These are phyloP conservation scores for Astyanax mexicanus DNA, from an alignment of 2,797 vertebrate genomes.

Conservation along the genomic window DNA sequence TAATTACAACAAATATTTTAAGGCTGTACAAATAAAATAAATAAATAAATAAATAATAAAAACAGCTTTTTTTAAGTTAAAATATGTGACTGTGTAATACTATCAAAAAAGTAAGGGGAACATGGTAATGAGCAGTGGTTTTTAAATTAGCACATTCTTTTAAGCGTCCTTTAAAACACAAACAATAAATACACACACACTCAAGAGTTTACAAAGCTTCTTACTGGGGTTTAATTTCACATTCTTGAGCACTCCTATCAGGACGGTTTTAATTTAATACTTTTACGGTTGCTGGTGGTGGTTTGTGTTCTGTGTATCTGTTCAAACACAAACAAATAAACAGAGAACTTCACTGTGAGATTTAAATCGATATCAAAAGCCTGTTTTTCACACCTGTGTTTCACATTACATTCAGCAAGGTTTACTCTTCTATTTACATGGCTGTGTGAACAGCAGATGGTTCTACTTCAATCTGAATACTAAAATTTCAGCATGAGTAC, in stretches of 20 bases:
- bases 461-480: constrained; percentile 13
- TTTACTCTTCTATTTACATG: constrained; percentile 6
- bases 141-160: constrained; percentile 43
- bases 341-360: constrained; percentile 3
- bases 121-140: not conserved
- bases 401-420: constrained; percentile 43
- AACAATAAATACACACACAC: constrained; percentile 24
- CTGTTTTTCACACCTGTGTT: constrained; percentile 12
- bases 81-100: constrained; percentile 11
- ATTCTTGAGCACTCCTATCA: constrained; percentile 31
- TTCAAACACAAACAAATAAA: constrained; percentile 21
- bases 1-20: constrained; percentile 33
- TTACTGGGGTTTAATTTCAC: constrained; percentile 17
- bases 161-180: constrained; percentile 28
- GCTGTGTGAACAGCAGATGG: constrained; percentile 30
- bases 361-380: constrained; percentile 33
- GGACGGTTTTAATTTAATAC: constrained; percentile 41
- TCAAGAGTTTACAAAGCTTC: constrained; percentile 8
- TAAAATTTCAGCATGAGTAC: not conserved
- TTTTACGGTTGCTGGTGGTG: constrained; percentile 55
- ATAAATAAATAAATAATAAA: constrained; percentile 16
- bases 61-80: constrained; percentile 13
- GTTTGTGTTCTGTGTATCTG: constrained; percentile 17
- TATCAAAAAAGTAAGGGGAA: not conserved
- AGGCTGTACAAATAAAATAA: constrained; percentile 33